Conservation (phyloP, 2,888 invertebrate species). For the Lutraria lutraria region DNA sequence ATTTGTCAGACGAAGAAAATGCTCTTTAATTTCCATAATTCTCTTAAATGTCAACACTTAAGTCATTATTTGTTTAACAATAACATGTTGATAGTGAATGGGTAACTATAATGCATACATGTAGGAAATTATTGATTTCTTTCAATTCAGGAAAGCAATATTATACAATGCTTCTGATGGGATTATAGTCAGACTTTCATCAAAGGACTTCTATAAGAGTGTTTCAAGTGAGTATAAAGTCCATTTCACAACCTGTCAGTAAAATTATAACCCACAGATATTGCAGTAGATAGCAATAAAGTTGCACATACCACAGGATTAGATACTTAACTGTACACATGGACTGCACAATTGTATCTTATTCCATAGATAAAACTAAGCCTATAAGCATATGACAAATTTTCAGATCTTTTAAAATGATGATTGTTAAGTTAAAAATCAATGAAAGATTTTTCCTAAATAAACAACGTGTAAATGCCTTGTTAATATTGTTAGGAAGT, state of each 20-base stretch:
- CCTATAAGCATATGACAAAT: no score
- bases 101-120: not conserved
- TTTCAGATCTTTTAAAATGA: no score
- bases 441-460: no score
- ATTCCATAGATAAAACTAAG: no score
- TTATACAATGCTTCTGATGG: not conserved
- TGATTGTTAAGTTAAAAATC: no score
- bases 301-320: not conserved
- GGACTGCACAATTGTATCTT: not conserved
- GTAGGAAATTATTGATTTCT: conserved; percentile 8
- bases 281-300: not conserved
- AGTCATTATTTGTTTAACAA: conserved; percentile 7
- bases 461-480: no score
- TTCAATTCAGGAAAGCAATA: not conserved
- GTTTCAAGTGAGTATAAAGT: not conserved
- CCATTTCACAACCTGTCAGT: not conserved
- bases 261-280: not conserved
- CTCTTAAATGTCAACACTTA: not conserved
- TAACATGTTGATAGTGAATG: not conserved
- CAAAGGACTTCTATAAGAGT: not conserved
- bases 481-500: no score
- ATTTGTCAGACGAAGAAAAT: not conserved
- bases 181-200: conserved; percentile 5
- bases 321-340: not conserved
- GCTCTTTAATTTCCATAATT: not conserved